Conservation (phyloP, 2,113 vertebrate species). For the Butorides virescens region DNA sequence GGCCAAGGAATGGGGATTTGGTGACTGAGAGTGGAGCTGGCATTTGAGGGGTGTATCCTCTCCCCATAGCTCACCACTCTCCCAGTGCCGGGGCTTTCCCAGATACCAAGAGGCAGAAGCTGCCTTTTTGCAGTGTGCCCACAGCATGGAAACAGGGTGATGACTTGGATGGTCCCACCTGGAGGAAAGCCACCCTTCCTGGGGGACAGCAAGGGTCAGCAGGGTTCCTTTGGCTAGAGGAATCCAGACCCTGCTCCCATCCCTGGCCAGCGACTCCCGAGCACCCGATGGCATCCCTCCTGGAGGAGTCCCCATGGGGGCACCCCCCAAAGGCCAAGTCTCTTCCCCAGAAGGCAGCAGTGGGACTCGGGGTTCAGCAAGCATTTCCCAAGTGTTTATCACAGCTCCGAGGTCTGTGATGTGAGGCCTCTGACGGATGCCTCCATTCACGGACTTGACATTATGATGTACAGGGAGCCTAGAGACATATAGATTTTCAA, state of each 20-base stretch:
- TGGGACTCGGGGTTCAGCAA: background rate
- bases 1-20: background rate
- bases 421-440: slow-evolving; percentile 80
- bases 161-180: background rate
- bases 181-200: background rate
- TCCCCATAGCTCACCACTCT: background rate
- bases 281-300: background rate
- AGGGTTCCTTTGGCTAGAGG: background rate
- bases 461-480: slow-evolving; percentile 83
- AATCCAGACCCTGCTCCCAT: background rate
- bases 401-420: slow-evolving; percentile 67
- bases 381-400: slow-evolving; percentile 54
- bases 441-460: slow-evolving; percentile 77
- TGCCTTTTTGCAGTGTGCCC: background rate
- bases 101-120: background rate
- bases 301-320: background rate
- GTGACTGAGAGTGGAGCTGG: background rate
- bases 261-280: background rate
- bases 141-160: background rate
- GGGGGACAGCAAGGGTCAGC: background rate
- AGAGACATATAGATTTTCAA: slow-evolving; percentile 81
- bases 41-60: background rate
- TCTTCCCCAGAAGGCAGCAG: background rate
- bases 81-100: background rate
- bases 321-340: background rate